Conservation (phyloP, 2,888 invertebrate species). For the Archips xylosteana region DNA sequence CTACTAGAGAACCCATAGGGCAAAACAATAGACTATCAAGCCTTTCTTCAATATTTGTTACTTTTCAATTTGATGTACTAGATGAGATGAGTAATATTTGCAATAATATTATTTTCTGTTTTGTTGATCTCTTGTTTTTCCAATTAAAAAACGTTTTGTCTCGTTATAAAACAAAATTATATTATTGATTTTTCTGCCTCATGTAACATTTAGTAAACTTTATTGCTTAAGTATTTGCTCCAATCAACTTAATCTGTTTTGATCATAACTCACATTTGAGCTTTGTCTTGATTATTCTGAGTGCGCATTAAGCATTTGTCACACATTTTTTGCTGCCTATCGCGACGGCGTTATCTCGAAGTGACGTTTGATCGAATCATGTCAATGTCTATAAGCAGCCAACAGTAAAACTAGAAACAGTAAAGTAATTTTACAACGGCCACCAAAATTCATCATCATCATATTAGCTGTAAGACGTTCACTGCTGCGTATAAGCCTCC, state of each 20-base stretch:
- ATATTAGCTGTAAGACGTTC: no score
- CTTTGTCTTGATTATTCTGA: slow-evolving; percentile 12
- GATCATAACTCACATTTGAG: slow-evolving; percentile 23
- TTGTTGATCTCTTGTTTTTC: no score
- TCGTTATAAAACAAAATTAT: no score
- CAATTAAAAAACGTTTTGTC: no score
- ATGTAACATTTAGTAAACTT: neutral
- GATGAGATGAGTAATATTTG: no score
- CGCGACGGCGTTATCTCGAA: slow-evolving; percentile 33
- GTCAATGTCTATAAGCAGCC: slow-evolving; percentile 51
- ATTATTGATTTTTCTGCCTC: neutral
- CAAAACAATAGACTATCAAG: no score
- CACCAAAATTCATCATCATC: no score
- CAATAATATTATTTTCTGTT: no score
- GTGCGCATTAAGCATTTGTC: slow-evolving; percentile 31
- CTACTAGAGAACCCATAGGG: no score
- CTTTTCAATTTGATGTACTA: no score
- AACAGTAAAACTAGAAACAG: slow-evolving; percentile 35
- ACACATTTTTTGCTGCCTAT: slow-evolving; percentile 39
- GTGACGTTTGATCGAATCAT: slow-evolving; percentile 49
- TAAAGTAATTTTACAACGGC: slow-evolving; percentile 15
- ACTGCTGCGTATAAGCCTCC: no score
- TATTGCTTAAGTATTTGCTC: neutral
- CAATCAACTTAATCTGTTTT: slow-evolving; percentile 12
- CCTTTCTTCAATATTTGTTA: no score